Evolutionary conservation across 2,113 vertebrate genomes (phyloP).

Genomic region (Todiramphus saurophagus): DNA sequence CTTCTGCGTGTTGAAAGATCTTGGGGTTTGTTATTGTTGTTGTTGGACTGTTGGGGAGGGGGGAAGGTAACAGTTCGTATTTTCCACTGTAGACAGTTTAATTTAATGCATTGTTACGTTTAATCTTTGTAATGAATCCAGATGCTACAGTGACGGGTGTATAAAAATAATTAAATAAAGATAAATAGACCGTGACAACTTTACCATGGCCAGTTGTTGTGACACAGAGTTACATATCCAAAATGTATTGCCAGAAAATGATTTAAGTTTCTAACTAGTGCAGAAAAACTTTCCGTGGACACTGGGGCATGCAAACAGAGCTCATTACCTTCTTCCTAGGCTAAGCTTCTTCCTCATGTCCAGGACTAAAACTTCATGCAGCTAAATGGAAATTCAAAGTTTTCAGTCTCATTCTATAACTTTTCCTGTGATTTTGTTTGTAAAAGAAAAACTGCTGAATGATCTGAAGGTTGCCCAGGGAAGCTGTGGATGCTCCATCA

Average conservation of each 20-base stretch:
- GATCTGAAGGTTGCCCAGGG: background rate
- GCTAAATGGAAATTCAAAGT: background rate
- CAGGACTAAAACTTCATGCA: background rate
- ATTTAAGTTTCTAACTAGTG: background rate
- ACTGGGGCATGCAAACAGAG: background rate
- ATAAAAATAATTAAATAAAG: conserved; percentile 66
- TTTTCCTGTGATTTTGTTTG: background rate
- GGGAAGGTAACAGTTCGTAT: background rate
- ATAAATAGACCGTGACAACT: conserved; percentile 5
- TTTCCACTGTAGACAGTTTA: conserved; percentile 41
- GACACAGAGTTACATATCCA: background rate
- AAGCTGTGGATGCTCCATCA: background rate
- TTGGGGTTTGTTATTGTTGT: background rate
- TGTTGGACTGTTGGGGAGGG: background rate
- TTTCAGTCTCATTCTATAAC: background rate
- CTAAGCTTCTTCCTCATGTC: background rate
- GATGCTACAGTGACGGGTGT: conserved; percentile 35
- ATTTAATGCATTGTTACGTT: conserved; percentile 59
- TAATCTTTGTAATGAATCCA: conserved; percentile 46
- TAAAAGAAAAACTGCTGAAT: background rate
- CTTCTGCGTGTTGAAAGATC: background rate
- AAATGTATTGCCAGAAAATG: background rate
- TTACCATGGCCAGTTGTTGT: background rate
- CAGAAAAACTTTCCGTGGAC: background rate
- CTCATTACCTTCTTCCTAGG: background rate